Conservation (phyloP, 2,888 invertebrate species). For the Opisthograptis luteolata region DNA sequence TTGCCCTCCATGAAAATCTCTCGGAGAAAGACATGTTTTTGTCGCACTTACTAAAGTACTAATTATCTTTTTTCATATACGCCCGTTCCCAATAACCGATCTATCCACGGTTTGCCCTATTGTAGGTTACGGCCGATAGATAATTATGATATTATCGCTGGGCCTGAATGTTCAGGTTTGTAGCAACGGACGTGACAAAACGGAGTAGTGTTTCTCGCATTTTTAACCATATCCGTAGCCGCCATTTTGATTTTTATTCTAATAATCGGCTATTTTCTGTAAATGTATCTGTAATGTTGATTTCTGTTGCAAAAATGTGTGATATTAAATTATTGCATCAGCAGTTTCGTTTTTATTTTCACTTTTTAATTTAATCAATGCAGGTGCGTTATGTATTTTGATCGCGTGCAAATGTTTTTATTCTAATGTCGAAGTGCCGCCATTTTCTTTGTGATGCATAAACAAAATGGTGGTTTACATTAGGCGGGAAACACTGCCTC, state of each 20-base stretch:
- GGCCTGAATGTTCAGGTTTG: not conserved
- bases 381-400: not conserved
- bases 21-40: too few relatives aligned
- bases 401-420: not conserved
- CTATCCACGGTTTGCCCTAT: too few relatives aligned
- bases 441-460: conserved; percentile 13
- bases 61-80: too few relatives aligned
- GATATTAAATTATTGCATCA: conserved; percentile 37
- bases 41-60: too few relatives aligned
- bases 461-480: conserved; percentile 26
- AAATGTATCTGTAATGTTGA: conserved; percentile 24
- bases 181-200: not conserved
- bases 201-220: conserved; percentile 12
- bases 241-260: conserved; percentile 11
- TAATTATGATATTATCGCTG: not conserved
- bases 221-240: not conserved
- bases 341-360: conserved; percentile 30
- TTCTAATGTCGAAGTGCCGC: conserved; percentile 4
- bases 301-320: conserved; percentile 32
- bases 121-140: too few relatives aligned
- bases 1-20: too few relatives aligned
- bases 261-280: conserved; percentile 16
- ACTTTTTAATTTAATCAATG: conserved; percentile 10
- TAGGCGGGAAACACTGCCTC: conserved; percentile 20
- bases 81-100: too few relatives aligned